Percentiles rank a stretch among this genome's conserved stretches.
These are phyloP conservation scores for Campylomormyrus tamandua DNA, from an alignment of 2,113 vertebrate genomes.

Conservation along the genomic window DNA sequence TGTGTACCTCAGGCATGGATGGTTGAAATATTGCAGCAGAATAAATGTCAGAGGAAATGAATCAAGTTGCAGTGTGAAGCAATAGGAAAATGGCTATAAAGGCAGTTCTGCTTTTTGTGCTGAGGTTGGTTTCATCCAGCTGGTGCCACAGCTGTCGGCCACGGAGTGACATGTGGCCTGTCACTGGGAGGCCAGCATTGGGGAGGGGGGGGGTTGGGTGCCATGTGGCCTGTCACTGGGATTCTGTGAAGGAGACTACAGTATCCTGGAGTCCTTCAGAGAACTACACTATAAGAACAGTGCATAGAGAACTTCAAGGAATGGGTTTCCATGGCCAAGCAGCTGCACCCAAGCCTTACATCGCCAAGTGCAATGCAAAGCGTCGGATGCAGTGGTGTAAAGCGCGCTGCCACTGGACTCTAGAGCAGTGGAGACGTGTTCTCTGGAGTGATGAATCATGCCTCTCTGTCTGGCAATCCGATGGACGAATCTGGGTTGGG, in stretches of 20 bases:
- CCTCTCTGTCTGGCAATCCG: no score
- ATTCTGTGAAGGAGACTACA: neutral
- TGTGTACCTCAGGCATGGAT: neutral
- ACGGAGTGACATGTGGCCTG: neutral
- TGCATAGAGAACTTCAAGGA: no score
- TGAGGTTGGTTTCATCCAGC: slow-evolving; percentile 31
- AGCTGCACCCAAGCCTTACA: no score
- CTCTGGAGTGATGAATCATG: no score
- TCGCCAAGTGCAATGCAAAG: no score
- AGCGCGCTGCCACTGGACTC: no score
- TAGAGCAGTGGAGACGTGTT: no score
- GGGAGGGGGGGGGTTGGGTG: neutral
- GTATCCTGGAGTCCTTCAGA: neutral
- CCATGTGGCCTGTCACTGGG: neutral
- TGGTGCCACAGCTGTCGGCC: slow-evolving; percentile 30
- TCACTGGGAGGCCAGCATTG: no score
- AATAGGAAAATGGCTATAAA: slow-evolving; percentile 52
- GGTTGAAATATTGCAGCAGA: neutral
- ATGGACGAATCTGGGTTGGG: no score
- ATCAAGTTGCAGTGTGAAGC: slow-evolving; percentile 41
- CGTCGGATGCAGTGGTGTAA: no score
- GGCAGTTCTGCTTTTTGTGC: slow-evolving; percentile 41
- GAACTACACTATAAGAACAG: neutral
- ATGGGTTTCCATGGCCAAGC: no score
- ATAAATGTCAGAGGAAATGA: slow-evolving; percentile 40